phyloP scores from a whole-genome alignment of 2,888 invertebrate species.

The Heliconius erato region DNA sequence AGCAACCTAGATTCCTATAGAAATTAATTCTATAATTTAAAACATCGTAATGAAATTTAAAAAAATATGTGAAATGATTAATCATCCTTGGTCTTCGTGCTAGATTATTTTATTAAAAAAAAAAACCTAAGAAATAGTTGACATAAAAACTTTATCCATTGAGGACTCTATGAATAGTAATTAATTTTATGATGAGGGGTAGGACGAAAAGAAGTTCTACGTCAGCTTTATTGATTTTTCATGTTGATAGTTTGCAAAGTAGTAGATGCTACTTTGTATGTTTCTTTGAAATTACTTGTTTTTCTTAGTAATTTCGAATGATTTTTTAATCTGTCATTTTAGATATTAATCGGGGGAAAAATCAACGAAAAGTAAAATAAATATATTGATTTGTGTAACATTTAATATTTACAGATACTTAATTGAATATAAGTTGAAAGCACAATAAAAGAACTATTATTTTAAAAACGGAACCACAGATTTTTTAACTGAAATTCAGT shows the following conservation, averaged over 20 bases:
- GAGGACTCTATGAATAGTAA: conserved; percentile 37
- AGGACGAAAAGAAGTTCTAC: conserved; percentile 3
- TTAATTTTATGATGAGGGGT: conserved; percentile 28
- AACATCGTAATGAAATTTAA: conserved; percentile 29
- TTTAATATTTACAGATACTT: neutral
- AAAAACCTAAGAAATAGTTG: conserved; percentile 11
- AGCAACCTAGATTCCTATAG: conserved; percentile 35
- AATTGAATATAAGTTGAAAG: conserved; percentile 4
- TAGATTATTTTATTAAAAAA: conserved; percentile 24
- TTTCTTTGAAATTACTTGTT: no score
- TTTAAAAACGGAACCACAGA: conserved; percentile 21
- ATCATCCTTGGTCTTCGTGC: neutral
- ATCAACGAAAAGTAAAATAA: neutral
- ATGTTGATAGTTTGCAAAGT: neutral
- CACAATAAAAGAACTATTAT: conserved; percentile 18
- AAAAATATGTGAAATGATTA: conserved; percentile 24
- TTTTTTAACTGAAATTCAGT: conserved; percentile 17
- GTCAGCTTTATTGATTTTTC: conserved; percentile 5
- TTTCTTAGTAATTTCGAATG: no score
- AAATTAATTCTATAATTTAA: conserved; percentile 20
- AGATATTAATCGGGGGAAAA: neutral
- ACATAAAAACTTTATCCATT: conserved; percentile 5
- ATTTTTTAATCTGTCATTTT: no score
- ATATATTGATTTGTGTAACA: neutral
- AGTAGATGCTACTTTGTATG: neutral